Percentiles rank a stretch among this genome's conserved stretches.
Evolutionary conservation across 2,113 vertebrate genomes (phyloP).

Genomic region (Grus americana): DNA sequence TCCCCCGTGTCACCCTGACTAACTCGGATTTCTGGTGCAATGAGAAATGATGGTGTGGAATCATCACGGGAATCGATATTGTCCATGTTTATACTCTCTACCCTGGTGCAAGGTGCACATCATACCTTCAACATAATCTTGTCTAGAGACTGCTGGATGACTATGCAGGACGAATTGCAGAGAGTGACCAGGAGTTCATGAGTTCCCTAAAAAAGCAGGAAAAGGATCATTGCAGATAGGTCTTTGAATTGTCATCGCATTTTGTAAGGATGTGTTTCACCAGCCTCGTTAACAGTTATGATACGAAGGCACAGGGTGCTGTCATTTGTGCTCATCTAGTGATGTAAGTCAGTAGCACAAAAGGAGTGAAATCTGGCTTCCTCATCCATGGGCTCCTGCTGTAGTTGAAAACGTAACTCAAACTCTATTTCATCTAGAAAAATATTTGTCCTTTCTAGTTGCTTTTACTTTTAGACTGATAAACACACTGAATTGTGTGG

Average conservation of each 20-base stretch:
- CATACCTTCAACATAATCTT: background rate
- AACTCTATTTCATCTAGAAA: background rate
- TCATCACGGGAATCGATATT: background rate
- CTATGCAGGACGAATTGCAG: background rate
- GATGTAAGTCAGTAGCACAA: background rate
- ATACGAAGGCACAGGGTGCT: background rate
- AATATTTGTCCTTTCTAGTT: background rate
- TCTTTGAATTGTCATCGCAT: background rate
- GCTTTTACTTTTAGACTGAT: slow-evolving; percentile 19
- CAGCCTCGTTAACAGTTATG: background rate
- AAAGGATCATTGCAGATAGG: background rate
- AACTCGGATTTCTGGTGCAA: background rate
- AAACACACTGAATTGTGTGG: background rate
- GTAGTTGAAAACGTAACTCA: background rate
- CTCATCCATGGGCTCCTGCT: background rate
- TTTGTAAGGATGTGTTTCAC: background rate
- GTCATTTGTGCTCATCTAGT: background rate
- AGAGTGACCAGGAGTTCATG: background rate
- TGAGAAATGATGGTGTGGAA: background rate
- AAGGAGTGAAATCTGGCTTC: background rate
- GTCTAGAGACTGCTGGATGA: background rate
- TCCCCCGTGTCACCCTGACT: background rate
- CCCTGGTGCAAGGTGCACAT: background rate
- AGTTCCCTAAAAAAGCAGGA: background rate
- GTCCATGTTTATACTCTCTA: background rate